Evolutionary conservation across 2,888 invertebrate species (phyloP).

Genomic region (Acanthopleura granulata): DNA sequence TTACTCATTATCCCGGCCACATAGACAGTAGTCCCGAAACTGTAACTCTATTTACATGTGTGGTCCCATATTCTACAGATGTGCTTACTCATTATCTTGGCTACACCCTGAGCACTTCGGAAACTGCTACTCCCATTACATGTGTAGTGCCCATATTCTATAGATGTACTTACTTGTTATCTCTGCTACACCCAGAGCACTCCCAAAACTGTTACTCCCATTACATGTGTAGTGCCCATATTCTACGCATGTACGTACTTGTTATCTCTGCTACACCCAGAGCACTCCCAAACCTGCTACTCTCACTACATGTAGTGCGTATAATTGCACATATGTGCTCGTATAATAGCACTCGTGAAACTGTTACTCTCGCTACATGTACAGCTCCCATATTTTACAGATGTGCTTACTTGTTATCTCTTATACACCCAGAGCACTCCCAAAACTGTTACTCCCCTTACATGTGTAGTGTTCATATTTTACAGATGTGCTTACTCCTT

Average conservation of each 20-base stretch:
- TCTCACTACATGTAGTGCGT: background rate
- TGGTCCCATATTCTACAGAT: no score
- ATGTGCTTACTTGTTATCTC: background rate
- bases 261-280: background rate
- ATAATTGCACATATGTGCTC: background rate
- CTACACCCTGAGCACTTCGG: background rate
- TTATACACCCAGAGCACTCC: background rate
- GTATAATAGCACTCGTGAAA: background rate
- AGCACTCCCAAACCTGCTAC: background rate
- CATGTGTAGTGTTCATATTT: background rate
- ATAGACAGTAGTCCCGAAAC: background rate
- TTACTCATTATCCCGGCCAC: background rate
- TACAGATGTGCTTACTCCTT: background rate
- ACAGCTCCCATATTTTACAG: background rate
- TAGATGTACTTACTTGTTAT: no score
- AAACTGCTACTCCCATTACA: background rate
- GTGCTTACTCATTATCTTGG: background rate
- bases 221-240: slow-evolving; percentile 1
- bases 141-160: background rate
- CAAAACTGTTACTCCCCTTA: background rate
- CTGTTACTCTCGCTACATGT: background rate
- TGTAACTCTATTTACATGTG: background rate
- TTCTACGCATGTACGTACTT: background rate
- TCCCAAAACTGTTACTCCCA: background rate
- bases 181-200: no score